Percentiles rank a stretch among this genome's conserved stretches.
phyloP scores from a whole-genome alignment of 2,888 invertebrate genomes.

The Auanema sp. region DNA sequence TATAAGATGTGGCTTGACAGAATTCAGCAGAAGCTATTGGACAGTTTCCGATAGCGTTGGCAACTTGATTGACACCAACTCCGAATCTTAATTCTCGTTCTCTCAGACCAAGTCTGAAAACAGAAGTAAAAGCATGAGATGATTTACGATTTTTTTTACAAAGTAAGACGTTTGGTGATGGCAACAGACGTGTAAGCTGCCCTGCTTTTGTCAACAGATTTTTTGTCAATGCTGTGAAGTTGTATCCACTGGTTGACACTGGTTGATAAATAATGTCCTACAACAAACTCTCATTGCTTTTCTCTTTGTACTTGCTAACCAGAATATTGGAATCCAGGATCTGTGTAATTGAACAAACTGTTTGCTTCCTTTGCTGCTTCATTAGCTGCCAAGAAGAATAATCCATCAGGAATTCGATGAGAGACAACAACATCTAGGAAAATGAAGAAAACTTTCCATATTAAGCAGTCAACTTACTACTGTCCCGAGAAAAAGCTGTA shows the following conservation, averaged over 20 bases:
- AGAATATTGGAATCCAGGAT: constrained; percentile 43
- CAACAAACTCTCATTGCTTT: constrained; percentile 1
- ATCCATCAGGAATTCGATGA: constrained; percentile 50
- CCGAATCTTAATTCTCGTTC: constrained; percentile 48
- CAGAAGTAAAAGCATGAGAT: neutral
- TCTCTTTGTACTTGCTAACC: constrained; percentile 11
- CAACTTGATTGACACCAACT: constrained; percentile 40
- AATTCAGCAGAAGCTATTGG: constrained; percentile 41
- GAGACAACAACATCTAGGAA: constrained; percentile 29
- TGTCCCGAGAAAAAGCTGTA: constrained; percentile 10
- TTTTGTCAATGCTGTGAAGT: constrained; percentile 36
- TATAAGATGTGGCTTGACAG: constrained; percentile 42
- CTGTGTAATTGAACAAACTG: constrained; percentile 50
- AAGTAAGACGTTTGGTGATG: constrained; percentile 41
- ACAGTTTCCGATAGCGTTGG: constrained; percentile 43
- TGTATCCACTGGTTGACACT: constrained; percentile 32
- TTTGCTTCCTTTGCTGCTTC: constrained; percentile 56
- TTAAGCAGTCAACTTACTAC: constrained; percentile 12
- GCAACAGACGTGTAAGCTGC: constrained; percentile 41
- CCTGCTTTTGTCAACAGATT: constrained; percentile 39
- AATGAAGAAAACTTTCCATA: neutral
- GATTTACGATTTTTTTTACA: constrained; percentile 14
- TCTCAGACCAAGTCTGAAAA: constrained; percentile 41
- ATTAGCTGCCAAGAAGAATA: constrained; percentile 50
- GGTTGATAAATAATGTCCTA: constrained; percentile 40